Evolutionary conservation across 64 coral and sea anemone species (phyloP).

Genomic region (Orbicella faveolata): DNA sequence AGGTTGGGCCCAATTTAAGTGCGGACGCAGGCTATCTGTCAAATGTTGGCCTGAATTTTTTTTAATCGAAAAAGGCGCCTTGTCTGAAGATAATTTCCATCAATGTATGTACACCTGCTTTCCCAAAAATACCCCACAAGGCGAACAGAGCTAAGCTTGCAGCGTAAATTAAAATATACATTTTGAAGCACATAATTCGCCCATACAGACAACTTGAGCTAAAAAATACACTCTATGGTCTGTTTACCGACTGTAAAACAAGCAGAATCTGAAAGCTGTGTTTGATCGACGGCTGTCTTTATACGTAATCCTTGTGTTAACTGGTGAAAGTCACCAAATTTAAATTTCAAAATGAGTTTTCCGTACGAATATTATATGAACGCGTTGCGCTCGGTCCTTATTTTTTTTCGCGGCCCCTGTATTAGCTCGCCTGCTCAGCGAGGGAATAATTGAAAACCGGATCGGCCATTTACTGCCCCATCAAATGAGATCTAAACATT

Average conservation of each 20-base stretch:
- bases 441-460: not conserved
- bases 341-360: conserved; percentile 17
- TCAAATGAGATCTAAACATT: not conserved
- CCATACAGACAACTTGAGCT: conserved; percentile 4
- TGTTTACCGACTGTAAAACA: conserved; percentile 28
- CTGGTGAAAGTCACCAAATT: not conserved
- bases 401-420: not conserved
- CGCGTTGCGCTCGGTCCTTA: too few relatives aligned
- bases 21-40: not conserved
- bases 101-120: not conserved
- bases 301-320: not conserved
- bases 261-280: conserved; percentile 16
- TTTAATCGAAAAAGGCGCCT: not conserved
- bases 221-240: conserved; percentile 3
- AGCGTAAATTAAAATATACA: conserved; percentile 23
- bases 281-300: conserved; percentile 5
- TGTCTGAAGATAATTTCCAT: not conserved
- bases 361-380: not conserved
- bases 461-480: not conserved
- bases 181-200: conserved; percentile 25
- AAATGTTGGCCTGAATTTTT: not conserved
- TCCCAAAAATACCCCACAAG: not conserved
- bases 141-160: not conserved
- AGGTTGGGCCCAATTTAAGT: not conserved
- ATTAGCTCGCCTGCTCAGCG: not conserved